These are phyloP conservation scores for Podargus strigoides DNA, from an alignment of 2,797 vertebrate genomes.

Conservation along the genomic window DNA sequence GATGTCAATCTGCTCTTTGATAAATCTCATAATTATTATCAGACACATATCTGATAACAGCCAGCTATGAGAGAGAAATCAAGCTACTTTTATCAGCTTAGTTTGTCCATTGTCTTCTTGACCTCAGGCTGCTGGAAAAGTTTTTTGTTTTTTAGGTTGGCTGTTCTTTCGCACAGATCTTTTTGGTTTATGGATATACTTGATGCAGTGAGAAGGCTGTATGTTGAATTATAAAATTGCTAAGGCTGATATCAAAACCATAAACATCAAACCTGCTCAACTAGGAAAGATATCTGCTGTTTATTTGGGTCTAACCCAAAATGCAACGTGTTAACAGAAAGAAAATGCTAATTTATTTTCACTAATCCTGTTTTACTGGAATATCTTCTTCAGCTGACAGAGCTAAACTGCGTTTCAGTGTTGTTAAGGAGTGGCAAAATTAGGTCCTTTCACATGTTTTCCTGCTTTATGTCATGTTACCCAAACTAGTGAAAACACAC, in stretches of 20 bases:
- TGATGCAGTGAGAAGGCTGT: background rate
- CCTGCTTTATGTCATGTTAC: background rate
- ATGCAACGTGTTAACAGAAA: background rate
- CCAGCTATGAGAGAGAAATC: background rate
- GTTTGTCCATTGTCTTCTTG: background rate
- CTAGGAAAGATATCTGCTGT: background rate
- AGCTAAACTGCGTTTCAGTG: background rate
- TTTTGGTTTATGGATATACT: background rate
- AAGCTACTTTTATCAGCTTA: background rate
- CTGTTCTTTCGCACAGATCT: background rate
- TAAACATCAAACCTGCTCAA: background rate
- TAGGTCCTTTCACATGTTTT: background rate
- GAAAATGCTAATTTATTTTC: background rate
- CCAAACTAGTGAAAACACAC: background rate
- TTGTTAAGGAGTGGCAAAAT: background rate
- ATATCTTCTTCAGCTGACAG: background rate
- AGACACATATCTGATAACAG: conserved; percentile 13
- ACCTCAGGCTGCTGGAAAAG: background rate
- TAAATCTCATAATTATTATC: conserved; percentile 52
- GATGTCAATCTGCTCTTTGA: conserved; percentile 46
- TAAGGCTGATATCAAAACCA: background rate
- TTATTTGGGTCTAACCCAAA: background rate
- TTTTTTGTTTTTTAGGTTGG: background rate
- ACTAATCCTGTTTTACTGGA: background rate
- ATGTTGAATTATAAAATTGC: background rate